These are phyloP conservation scores for Beris morrisii DNA, from an alignment of 2,888 invertebrate genomes.

Conservation along the genomic window DNA sequence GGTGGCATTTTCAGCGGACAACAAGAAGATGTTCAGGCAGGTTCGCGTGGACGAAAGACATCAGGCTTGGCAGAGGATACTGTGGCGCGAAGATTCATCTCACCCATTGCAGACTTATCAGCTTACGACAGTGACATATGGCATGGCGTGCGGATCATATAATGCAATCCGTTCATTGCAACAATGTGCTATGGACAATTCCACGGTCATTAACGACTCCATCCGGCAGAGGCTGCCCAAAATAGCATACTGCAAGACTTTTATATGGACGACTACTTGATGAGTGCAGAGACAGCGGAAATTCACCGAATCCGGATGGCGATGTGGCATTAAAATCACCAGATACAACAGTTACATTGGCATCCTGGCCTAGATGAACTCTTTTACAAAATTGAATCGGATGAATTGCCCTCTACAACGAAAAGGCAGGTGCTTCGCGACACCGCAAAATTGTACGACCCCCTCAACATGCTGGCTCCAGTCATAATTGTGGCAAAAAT, in stretches of 20 bases:
- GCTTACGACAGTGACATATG: too few species aligned
- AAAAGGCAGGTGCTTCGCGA: too few species aligned
- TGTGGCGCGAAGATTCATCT: background rate
- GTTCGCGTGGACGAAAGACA: too few species aligned
- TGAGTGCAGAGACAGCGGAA: background rate
- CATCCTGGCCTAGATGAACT: background rate
- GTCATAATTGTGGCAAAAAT: too few species aligned
- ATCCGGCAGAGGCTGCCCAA: background rate
- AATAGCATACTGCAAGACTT: background rate
- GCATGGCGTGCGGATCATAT: too few species aligned
- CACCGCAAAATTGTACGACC: too few species aligned
- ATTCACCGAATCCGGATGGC: background rate
- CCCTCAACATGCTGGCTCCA: too few species aligned
- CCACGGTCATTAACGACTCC: background rate
- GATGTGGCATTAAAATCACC: background rate
- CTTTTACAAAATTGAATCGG: background rate
- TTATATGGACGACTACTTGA: background rate
- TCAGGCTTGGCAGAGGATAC: too few species aligned
- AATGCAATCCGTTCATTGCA: background rate
- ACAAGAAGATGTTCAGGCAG: too few species aligned
- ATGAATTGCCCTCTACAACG: too few species aligned
- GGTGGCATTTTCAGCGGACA: too few species aligned
- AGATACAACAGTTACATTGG: conserved; percentile 7
- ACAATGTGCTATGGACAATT: conserved; percentile 1
- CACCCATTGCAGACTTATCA: too few species aligned